phyloP scores from a whole-genome alignment of 1,140 invertebrate genomes.

The Teleopsis dalmanni region DNA sequence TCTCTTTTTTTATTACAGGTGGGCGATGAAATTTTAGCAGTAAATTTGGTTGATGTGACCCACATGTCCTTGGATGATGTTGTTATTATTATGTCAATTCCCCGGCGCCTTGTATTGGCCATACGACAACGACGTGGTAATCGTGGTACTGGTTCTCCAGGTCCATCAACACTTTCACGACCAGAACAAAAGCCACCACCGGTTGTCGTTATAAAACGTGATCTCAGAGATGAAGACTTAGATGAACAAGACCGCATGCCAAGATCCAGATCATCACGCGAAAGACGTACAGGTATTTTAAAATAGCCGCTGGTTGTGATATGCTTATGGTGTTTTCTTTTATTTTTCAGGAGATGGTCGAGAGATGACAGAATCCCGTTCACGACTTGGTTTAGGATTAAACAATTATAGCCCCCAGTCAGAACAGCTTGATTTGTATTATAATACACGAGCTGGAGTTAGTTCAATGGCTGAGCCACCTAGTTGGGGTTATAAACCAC shows the following conservation, averaged over 20 bases:
- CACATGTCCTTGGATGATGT: conserved; percentile 98
- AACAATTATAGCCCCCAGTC: conserved; percentile 56
- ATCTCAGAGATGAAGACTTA: conserved; percentile 75
- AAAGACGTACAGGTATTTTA: conserved; percentile 49
- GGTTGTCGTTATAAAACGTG: conserved; percentile 88
- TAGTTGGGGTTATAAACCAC: conserved; percentile 50
- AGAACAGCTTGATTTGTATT: conserved; percentile 71
- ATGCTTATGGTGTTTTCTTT: conserved; percentile 24
- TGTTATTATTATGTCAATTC: conserved; percentile 98
- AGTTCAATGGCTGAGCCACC: conserved; percentile 46
- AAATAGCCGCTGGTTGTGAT: conserved; percentile 26
- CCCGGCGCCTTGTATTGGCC: conserved; percentile 84
- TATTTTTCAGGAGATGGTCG: conserved; percentile 54
- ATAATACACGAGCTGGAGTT: conserved; percentile 61
- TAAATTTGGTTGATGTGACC: conserved; percentile 95
- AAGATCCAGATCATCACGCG: conserved; percentile 44
- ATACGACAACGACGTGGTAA: conserved; percentile 68
- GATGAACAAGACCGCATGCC: conserved; percentile 50
- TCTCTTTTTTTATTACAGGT: conserved; percentile 50
- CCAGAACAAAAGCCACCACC: conserved; percentile 81
- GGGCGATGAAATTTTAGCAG: conserved; percentile 96
- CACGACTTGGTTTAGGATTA: conserved; percentile 60
- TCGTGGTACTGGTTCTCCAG: conserved; percentile 58
- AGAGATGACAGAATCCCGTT: conserved; percentile 66
- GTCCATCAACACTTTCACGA: conserved; percentile 51